These are phyloP conservation scores for Parnassius glacialis DNA, from an alignment of 2,888 invertebrate genomes.

Conservation along the genomic window DNA sequence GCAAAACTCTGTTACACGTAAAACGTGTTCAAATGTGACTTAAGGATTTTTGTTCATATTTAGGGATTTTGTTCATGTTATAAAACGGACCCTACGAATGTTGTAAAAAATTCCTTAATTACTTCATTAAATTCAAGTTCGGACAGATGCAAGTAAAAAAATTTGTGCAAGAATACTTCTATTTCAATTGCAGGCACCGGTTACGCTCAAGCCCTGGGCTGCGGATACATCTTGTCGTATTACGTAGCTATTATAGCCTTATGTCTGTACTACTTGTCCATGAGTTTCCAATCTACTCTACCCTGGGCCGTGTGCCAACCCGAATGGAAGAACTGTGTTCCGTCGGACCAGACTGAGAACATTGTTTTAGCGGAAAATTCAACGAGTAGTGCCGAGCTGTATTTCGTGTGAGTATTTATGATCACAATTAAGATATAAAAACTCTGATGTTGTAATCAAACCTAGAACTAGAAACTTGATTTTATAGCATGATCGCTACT, in stretches of 20 bases:
- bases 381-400: constrained; percentile 81
- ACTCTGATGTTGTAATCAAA: too few relatives aligned
- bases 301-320: constrained; percentile 87
- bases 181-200: constrained; percentile 82
- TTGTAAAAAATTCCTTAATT: too few relatives aligned
- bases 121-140: too few relatives aligned
- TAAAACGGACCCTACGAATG: too few relatives aligned
- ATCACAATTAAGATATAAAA: too few relatives aligned
- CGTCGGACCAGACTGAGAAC: constrained; percentile 51
- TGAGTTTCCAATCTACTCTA: constrained; percentile 85
- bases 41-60: too few relatives aligned
- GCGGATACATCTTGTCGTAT: constrained; percentile 85
- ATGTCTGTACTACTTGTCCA: constrained; percentile 86
- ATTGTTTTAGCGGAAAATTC: constrained; percentile 39
- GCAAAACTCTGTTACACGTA: too few relatives aligned
- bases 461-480: too few relatives aligned
- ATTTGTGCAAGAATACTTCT: background rate
- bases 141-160: background rate
- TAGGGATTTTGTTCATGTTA: too few relatives aligned
- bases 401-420: constrained; percentile 71
- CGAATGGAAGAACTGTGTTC: constrained; percentile 76
- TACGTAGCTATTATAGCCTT: constrained; percentile 88
- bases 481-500: too few relatives aligned
- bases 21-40: too few relatives aligned
- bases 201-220: constrained; percentile 83